These are phyloP conservation scores for Larimichthys crocea DNA, from an alignment of 2,113 vertebrate species.

Conservation along the genomic window DNA sequence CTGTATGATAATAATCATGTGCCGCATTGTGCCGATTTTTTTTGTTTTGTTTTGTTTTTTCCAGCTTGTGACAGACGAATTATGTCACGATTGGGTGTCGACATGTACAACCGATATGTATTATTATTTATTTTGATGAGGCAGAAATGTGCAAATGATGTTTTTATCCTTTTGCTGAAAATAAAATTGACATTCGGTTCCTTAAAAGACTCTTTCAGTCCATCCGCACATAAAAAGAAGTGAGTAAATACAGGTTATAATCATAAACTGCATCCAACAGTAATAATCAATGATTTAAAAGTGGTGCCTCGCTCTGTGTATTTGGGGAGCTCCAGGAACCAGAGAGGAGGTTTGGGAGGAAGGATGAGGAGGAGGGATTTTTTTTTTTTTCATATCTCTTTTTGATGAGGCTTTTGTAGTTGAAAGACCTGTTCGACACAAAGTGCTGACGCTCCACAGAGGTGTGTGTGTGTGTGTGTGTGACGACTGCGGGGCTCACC, in stretches of 20 bases:
- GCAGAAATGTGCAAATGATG: conserved; percentile 80
- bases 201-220: conserved; percentile 64
- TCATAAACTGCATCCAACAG: neutral
- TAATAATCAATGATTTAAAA: conserved; percentile 18
- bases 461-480: conserved; percentile 3
- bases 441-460: conserved; percentile 48
- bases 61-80: conserved; percentile 43
- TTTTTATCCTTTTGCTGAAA: conserved; percentile 83
- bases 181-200: conserved; percentile 82
- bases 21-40: conserved; percentile 53
- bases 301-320: neutral
- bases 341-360: neutral
- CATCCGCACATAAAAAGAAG: neutral
- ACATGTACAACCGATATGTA: conserved; percentile 77
- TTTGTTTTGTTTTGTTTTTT: neutral
- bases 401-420: conserved; percentile 69
- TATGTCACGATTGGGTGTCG: conserved; percentile 74
- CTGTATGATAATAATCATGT: conserved; percentile 72
- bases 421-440: conserved; percentile 67
- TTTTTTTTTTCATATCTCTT: conserved; percentile 41
- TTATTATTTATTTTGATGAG: conserved; percentile 81
- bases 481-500: conserved; percentile 48
- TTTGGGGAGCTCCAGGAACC: conserved; percentile 28
- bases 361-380: conserved; percentile 3
- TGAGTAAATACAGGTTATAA: neutral